phyloP scores from a whole-genome alignment of 2,113 vertebrate species.

The Tetraodon nigroviridis region DNA sequence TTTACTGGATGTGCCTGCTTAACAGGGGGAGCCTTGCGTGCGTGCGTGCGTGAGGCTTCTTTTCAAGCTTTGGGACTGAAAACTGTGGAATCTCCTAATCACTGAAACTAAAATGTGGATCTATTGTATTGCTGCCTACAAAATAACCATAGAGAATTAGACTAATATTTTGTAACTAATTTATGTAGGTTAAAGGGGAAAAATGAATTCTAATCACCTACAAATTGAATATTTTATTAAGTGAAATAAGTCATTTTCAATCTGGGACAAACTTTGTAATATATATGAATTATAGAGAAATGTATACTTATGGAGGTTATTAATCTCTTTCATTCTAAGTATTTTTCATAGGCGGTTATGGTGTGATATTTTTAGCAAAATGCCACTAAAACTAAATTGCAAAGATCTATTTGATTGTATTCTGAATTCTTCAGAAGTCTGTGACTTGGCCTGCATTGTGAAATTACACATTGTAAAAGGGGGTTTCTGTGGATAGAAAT shows the following conservation, averaged over 20 bases:
- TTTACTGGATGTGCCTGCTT: slow-evolving; percentile 74
- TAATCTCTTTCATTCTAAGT: slow-evolving; percentile 60
- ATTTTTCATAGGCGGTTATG: slow-evolving; percentile 66
- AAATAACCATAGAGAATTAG: slow-evolving; percentile 72
- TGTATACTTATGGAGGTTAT: slow-evolving; percentile 66
- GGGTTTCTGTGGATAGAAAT: slow-evolving; percentile 57
- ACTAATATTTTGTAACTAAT: slow-evolving; percentile 74
- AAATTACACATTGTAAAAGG: slow-evolving; percentile 46
- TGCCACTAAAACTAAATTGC: slow-evolving; percentile 65
- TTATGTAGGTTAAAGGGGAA: slow-evolving; percentile 55
- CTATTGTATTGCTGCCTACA: slow-evolving; percentile 65
- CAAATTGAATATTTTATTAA: slow-evolving; percentile 81
- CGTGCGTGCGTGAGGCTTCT: slow-evolving; percentile 41
- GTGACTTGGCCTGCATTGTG: slow-evolving; percentile 62
- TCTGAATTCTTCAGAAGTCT: slow-evolving; percentile 67
- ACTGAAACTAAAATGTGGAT: slow-evolving; percentile 67
- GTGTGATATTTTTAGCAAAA: slow-evolving; percentile 49
- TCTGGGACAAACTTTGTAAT: slow-evolving; percentile 72
- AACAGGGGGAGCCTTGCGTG: slow-evolving; percentile 66
- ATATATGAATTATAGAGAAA: slow-evolving; percentile 72
- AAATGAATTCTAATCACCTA: slow-evolving; percentile 77
- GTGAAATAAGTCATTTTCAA: slow-evolving; percentile 69
- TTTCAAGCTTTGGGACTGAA: slow-evolving; percentile 69
- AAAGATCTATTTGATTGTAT: slow-evolving; percentile 72
- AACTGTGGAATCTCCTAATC: slow-evolving; percentile 70